Base-by-base conservation (phyloP, 1,140 invertebrate genomes). In the Tribolium castaneum region DNA sequence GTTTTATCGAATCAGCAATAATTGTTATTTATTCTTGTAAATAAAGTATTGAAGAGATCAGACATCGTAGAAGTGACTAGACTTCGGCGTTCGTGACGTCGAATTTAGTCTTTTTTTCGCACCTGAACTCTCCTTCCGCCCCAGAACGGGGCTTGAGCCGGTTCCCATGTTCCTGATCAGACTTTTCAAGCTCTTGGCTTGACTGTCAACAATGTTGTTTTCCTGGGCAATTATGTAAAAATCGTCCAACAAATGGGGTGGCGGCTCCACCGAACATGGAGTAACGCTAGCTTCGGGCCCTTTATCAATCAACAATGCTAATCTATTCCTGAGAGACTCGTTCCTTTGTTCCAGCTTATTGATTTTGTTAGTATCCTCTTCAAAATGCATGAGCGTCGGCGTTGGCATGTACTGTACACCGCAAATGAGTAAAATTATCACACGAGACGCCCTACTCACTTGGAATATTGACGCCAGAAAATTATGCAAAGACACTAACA, bases 401-500 rank as follows among this genome's bases (percentile, higher is more conserved):
- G 93, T 91, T 25, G 92, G 94, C 90, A 95, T 93, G 84, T 93
- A 95, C 91, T 92, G 81, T 34, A 87, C 87, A n/a, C 34, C 19
- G 14, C 6, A 34, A 7, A 30, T 25, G 7, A 66, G 5, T 25
- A 3, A 66, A 30, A n/a, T 13, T 5, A 50, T 50, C 13, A 14
- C 49, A 50, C 49, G 9, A 50, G 13, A 50, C 10, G 49, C 2
- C n/a, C 79, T 14, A 84, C 80, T 81, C 87, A 92, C 91, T 88
- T 96, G 94, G 84, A 95, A 97, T 54, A 98, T 93, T 34, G 96
- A 95, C 16, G 96, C 94, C 39, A 99, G 88, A 84, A 99, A 96
- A 87, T 99, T 99, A 84, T 98, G 95, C 14, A 99, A 88, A 0
- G 97, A 98, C n/a, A 98, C 91, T 49, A 97, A 86, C 82, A 98